Conservation (phyloP, 92 coral and sea anemone genomes). For the Porites divaricata region DNA sequence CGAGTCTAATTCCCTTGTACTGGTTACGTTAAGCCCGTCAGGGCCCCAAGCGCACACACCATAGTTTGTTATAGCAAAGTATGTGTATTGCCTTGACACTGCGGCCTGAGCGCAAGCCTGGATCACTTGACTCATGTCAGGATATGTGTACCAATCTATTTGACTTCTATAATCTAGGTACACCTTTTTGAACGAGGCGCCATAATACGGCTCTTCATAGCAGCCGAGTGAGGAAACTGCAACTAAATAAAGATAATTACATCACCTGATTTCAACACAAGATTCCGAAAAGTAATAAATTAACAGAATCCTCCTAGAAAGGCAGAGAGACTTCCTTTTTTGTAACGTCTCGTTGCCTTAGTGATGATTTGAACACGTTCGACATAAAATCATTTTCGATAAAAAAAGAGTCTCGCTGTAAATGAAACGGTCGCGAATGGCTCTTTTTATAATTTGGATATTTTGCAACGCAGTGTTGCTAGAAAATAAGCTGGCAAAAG, state of each 20-base stretch:
- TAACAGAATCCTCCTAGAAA: too few relatives aligned
- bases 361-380: too few relatives aligned
- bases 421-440: too few relatives aligned
- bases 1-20: neutral
- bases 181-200: slow-evolving; percentile 41
- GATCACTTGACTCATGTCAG: slow-evolving; percentile 75
- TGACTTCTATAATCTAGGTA: slow-evolving; percentile 65
- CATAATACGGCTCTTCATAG: slow-evolving; percentile 42
- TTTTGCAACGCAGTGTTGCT: too few relatives aligned
- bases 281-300: too few relatives aligned
- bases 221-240: slow-evolving; percentile 53
- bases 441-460: too few relatives aligned
- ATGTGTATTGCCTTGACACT: slow-evolving; percentile 47
- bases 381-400: too few relatives aligned
- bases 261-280: too few relatives aligned
- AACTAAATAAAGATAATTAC: neutral
- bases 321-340: too few relatives aligned
- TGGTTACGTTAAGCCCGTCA: slow-evolving; percentile 28
- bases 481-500: too few relatives aligned
- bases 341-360: too few relatives aligned
- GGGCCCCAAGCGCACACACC: slow-evolving; percentile 81
- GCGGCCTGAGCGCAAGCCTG: slow-evolving; percentile 78
- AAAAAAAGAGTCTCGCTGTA: too few relatives aligned
- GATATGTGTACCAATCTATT: slow-evolving; percentile 60
- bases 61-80: slow-evolving; percentile 69